Evolutionary conservation across 1,140 invertebrate genomes (phyloP).

Genomic region (Cydia strobilella): DNA sequence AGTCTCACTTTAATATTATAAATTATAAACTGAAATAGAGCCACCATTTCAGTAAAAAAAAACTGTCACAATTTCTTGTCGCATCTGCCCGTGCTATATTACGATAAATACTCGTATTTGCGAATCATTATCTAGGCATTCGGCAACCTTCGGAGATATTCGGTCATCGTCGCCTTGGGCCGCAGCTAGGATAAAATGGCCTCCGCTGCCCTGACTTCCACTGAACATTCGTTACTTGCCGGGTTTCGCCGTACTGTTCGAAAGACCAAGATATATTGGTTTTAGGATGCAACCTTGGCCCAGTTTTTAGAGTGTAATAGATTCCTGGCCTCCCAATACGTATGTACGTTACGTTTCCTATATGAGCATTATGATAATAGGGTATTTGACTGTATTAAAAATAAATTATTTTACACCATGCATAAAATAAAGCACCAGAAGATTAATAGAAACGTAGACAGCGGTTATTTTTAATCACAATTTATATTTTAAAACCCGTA

Average conservation of each 20-base stretch:
- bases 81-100: slow-evolving; percentile 25
- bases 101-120: no score
- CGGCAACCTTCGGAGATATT: slow-evolving; percentile 51
- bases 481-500: no score
- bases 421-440: no score
- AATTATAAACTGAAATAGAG: no score
- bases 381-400: no score
- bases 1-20: no score
- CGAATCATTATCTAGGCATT: slow-evolving; percentile 42
- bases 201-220: slow-evolving; percentile 36
- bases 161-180: slow-evolving; percentile 35
- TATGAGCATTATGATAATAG: not conserved
- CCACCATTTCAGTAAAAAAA: not conserved
- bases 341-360: slow-evolving; percentile 22
- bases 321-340: slow-evolving; percentile 37
- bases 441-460: no score
- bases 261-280: slow-evolving; percentile 58
- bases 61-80: slow-evolving; percentile 12
- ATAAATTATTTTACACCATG: no score
- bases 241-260: slow-evolving; percentile 31
- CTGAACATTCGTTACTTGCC: slow-evolving; percentile 34
- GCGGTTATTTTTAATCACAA: no score
- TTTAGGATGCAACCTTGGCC: slow-evolving; percentile 62
- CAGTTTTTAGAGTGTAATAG: slow-evolving; percentile 57
- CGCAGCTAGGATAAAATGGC: slow-evolving; percentile 40